These are phyloP conservation scores for Crotalus horridus DNA, from an alignment of 2,113 vertebrate genomes.

Conservation along the genomic window DNA sequence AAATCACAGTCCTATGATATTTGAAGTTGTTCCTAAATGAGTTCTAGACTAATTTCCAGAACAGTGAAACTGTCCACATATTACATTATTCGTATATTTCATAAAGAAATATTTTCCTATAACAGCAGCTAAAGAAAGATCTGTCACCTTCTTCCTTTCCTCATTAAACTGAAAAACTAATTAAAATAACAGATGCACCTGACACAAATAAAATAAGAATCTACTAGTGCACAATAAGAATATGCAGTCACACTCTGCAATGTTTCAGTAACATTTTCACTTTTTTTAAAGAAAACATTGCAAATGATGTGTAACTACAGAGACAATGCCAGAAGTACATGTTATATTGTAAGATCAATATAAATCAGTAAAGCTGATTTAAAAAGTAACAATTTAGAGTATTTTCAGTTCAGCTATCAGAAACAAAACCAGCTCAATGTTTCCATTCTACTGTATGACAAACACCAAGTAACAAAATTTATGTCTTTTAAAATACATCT, in stretches of 20 bases:
- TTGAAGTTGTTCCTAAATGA: slow-evolving; percentile 21
- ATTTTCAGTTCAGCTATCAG: slow-evolving; percentile 87
- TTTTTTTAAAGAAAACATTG: slow-evolving; percentile 61
- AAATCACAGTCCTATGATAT: neutral
- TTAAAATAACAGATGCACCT: slow-evolving; percentile 58
- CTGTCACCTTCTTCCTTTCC: slow-evolving; percentile 57
- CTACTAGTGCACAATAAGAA: slow-evolving; percentile 50
- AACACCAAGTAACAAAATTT: slow-evolving; percentile 95
- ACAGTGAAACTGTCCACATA: neutral
- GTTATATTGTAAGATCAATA: slow-evolving; percentile 78
- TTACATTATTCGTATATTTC: neutral
- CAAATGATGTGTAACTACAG: slow-evolving; percentile 79
- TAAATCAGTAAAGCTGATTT: slow-evolving; percentile 73
- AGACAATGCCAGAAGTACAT: slow-evolving; percentile 75
- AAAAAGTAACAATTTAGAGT: slow-evolving; percentile 77
- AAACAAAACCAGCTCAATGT: slow-evolving; percentile 87
- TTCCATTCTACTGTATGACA: slow-evolving; percentile 90
- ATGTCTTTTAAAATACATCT: slow-evolving; percentile 92
- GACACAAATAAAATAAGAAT: slow-evolving; percentile 64
- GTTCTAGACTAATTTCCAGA: slow-evolving; percentile 9
- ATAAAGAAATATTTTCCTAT: slow-evolving; percentile 15
- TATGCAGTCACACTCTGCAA: slow-evolving; percentile 55
- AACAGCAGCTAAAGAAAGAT: slow-evolving; percentile 36
- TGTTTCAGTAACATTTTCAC: slow-evolving; percentile 72
- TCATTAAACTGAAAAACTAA: slow-evolving; percentile 49